Base-by-base conservation (phyloP, 1,140 invertebrate species). In the Tenebrio molitor region DNA sequence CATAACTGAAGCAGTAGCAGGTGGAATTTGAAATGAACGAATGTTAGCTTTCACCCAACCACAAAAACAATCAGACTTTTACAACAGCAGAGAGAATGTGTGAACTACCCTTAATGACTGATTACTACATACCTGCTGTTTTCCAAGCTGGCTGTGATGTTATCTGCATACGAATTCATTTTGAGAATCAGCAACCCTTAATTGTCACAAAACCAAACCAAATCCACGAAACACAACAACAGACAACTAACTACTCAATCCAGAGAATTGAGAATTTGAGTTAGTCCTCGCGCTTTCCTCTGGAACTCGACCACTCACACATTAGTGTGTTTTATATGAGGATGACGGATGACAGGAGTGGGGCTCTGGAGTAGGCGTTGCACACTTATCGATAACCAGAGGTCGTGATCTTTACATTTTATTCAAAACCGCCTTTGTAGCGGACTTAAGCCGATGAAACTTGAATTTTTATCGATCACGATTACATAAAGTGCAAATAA, bases 61-160 rank as follows among this genome's bases (percentile, higher is more conserved):
- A 12, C n/a, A n/a, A 58, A 58, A 70, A 71, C 15, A 5, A 39
- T 58, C n/a, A n/a, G 16, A 29, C 25, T 29, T 4, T 29, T 29
- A 4, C 25, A 29, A 1, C 17, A 46, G 6, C 17, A 2, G 8
- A 14, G 23, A 53, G 25, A 74, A 44, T 34, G 50, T 10, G 6
- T 12, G 25, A 68, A 17, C 25, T 33, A 36, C 25, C 33, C 21
- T 36, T 53, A 71, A 41, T 46, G 23, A 1, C n/a, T 1, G 14
- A 29, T 29, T 33, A 62, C 21, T 29, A 17, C 41, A 41, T 72
- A 81, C 79, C 79, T 80, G 76, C 76, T 78, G 44, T 80, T 79
- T 72, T 80, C 79, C 76, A 81, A 75, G 71, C 71, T 80, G 10
- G 74, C 72, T 16, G 74, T 79, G 63, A 81, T 76, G 50, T 80